These are phyloP conservation scores for Oreochromis niloticus DNA, from an alignment of 2,113 vertebrate genomes.

Conservation along the genomic window DNA sequence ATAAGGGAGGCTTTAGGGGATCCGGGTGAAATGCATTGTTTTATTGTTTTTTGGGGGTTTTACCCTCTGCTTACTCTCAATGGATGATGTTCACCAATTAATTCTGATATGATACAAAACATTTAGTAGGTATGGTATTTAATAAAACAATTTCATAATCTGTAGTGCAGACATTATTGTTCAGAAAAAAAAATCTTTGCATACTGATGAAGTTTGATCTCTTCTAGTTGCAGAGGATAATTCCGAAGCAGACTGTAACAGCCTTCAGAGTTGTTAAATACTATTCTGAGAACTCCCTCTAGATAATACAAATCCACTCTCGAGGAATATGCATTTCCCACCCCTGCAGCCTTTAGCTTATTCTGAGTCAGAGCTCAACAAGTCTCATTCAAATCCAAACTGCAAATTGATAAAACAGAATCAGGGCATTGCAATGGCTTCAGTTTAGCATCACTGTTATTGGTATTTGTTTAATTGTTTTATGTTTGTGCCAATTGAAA, in stretches of 20 bases:
- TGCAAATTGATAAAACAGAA: neutral
- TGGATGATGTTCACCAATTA: neutral
- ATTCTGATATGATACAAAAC: neutral
- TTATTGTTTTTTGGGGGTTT: accelerated
- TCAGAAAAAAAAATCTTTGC: neutral
- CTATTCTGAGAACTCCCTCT: neutral
- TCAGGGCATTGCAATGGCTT: neutral
- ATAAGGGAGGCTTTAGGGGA: slow-evolving; percentile 33
- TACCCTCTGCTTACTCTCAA: neutral
- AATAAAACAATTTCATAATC: neutral
- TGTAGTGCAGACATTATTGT: neutral
- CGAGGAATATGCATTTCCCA: neutral
- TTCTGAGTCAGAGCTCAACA: neutral
- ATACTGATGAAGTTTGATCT: neutral
- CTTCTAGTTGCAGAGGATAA: neutral
- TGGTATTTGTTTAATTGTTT: neutral
- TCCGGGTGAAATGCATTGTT: neutral
- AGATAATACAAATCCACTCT: neutral
- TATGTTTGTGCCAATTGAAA: neutral
- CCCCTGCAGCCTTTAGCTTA: neutral
- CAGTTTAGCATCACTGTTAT: neutral
- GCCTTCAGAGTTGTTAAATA: neutral
- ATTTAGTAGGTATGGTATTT: neutral
- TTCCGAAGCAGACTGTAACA: neutral
- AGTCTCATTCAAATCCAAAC: neutral